Base-by-base conservation (phyloP, 2,888 invertebrate species). In the Parasteatoda lunata region DNA sequence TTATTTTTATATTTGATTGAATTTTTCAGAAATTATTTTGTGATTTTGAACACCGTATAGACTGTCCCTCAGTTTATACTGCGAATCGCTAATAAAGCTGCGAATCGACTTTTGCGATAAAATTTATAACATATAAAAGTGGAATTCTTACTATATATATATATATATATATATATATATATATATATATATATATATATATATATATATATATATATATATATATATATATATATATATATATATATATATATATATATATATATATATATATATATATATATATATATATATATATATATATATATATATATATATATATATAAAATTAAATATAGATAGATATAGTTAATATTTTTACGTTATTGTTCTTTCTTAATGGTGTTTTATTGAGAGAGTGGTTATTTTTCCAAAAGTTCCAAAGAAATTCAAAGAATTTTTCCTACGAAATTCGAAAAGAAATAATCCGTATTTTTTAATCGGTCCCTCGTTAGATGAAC, bases 111-210 rank as follows among this genome's bases (percentile, higher is more conserved):
- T n/a, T n/a, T n/a, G n/a, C n/a, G n/a, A n/a, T n/a, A n/a, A 54
- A 54, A 11, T 54, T 54, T 11, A 1, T 54, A 9, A 54, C 11
- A 54, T 54, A 9, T 54, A 9, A 0, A 54, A 54, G 11, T 9
- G 11, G 3, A 9, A 54, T 9, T 54, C 7, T 66, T 13, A 13
- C 9, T 66, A 66, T 66, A 66, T 66, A 66, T 66, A 66, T 66
- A 66, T 66, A 66, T 66, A 66, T 66, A 66, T 66, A 66, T 66
- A 66, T 66, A 66, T 66, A 66, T 66, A 66, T 66, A 66, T 66
- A 66, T 66, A 66, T 66, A 66, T 66, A 66, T 66, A 66, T 66
- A 66, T 66, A 66, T 66, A 66, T 66, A 66, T 66, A 66, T 66
- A 66, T 66, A 66, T 66, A 66, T 66, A 66, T 66, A 66, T 66